Percentiles rank a stretch among this genome's conserved stretches.
Conservation (phyloP, 1,140 invertebrate genomes). For the Cydia strobilella region DNA sequence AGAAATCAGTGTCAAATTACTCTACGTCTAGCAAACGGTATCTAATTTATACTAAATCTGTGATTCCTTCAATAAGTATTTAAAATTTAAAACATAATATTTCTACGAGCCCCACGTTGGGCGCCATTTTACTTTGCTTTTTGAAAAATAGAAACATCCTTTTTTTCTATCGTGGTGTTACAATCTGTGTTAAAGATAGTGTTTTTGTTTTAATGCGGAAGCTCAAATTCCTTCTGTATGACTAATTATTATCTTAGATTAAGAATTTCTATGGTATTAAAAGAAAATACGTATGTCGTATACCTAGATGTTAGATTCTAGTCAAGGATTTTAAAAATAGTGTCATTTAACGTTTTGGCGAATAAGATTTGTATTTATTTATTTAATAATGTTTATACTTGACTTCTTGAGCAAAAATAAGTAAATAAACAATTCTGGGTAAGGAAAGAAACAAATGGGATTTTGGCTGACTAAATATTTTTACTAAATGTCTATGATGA, state of each 20-base stretch:
- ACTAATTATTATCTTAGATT: neutral
- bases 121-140: neutral
- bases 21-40: neutral
- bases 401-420: neutral
- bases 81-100: neutral
- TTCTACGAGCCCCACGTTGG: neutral
- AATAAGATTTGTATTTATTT: neutral
- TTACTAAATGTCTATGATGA: slow-evolving; percentile 28
- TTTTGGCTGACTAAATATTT: neutral
- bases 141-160: neutral
- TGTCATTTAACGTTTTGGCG: neutral
- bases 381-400: neutral
- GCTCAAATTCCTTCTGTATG: neutral
- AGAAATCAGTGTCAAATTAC: neutral
- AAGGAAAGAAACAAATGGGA: neutral
- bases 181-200: neutral
- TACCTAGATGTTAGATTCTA: neutral
- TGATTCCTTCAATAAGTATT: slow-evolving; percentile 8
- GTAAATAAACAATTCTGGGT: neutral
- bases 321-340: neutral
- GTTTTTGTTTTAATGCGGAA: neutral
- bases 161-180: neutral
- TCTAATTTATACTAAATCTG: slow-evolving; percentile 9
- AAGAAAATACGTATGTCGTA: slow-evolving; percentile 11
- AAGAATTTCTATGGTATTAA: neutral